A percentile compares a stretch with the other conserved stretches of the same genome.
Conservation (phyloP, 2,113 vertebrate genomes). For the Stegastes partitus region DNA sequence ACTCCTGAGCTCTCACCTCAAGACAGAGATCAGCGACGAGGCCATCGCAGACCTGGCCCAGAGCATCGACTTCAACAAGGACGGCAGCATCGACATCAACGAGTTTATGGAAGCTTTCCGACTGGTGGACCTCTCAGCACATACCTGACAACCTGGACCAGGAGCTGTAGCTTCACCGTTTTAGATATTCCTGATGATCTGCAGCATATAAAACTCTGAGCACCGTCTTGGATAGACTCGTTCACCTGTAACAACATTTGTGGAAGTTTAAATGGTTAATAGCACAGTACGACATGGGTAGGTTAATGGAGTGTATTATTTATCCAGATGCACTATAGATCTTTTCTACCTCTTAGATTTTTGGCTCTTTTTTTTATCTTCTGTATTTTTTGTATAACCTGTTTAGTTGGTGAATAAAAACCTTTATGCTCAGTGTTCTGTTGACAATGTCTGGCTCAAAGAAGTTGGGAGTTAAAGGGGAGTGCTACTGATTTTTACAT, state of each 20-base stretch:
- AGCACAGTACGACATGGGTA: not conserved
- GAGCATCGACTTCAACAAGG: constrained; percentile 97
- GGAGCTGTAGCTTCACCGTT: constrained; percentile 18
- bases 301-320: not conserved
- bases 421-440: too few species aligned
- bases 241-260: not conserved
- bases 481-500: too few species aligned
- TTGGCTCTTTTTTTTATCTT: not conserved
- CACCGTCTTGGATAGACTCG: not conserved
- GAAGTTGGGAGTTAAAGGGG: too few species aligned
- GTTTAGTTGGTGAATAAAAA: constrained; percentile 10
- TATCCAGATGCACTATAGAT: not conserved
- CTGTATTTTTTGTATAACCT: constrained; percentile 5
- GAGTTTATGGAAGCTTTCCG: constrained; percentile 97
- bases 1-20: constrained; percentile 92
- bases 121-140: constrained; percentile 84
- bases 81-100: constrained; percentile 95
- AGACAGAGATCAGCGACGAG: constrained; percentile 86
- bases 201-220: not conserved
- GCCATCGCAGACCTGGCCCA: constrained; percentile 88
- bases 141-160: constrained; percentile 2
- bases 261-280: not conserved
- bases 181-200: not conserved
- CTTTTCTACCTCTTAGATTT: constrained; percentile 34
- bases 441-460: too few species aligned